Base-by-base conservation (phyloP, 2,888 invertebrate genomes). In the Sepiola atlantica region DNA sequence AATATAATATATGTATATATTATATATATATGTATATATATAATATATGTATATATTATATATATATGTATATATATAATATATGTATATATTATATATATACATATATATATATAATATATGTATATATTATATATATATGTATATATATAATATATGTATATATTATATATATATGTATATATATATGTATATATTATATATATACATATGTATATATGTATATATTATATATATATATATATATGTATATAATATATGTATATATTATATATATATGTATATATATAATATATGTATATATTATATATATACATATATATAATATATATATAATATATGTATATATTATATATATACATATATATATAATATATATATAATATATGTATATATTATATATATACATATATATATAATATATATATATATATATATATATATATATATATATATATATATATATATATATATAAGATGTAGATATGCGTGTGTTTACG, bases 371-470 rank as follows among this genome's bases (percentile, higher is more conserved):
- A 77, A 35, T 61, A 61, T 1, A 61, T 2, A 61, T 2, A 61
- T 2, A 61, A 10, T 94, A 35, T 94, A 35, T 94, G 16, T 94
- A 35, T 94, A 94, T 94, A 61, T 94, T 77, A 77, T 77, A 57
- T 77, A 94, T 77, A 77, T 77, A 94, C 35, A 35, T 61, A 61
- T 1, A 61, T 2, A 61, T 2, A 61, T 2, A 61, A 10, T 94
- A 35, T 94, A 35, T 94, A 77, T 94, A 35, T 94, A 94, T 94
- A 61, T 94, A 94, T 94, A 61, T 94, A 94, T 94, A 94, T 94
- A 94, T 57, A 94, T 32, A 94, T 57, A 94, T 57, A 94, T 32
- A 94, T 32, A 94, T 32, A 94, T 57, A 94, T 57, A 94, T 57
- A 94, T 57, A 94, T 57, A 94, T 57, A 57, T 94, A 35, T n/a